A percentile compares a stretch with the other conserved stretches of the same genome.
Conservation (phyloP, 2,888 invertebrate genomes). For the Limulus polyphemus region DNA sequence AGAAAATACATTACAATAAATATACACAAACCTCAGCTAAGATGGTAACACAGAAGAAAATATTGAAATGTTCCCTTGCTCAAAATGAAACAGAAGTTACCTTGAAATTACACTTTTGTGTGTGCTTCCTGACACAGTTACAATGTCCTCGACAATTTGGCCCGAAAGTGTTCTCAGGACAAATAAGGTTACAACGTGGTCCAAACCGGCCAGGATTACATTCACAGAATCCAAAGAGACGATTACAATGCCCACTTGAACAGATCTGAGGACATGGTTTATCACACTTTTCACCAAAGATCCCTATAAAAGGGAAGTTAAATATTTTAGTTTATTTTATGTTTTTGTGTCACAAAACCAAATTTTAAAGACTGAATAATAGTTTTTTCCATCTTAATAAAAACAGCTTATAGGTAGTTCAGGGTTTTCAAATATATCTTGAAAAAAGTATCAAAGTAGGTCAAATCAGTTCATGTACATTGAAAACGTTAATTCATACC, state of each 20-base stretch:
- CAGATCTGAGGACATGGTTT: constrained; percentile 35
- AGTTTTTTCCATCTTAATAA: no score
- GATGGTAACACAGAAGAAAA: no score
- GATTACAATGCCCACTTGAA: constrained; percentile 35
- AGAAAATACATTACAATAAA: no score
- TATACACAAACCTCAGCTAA: no score
- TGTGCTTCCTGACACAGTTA: constrained; percentile 29
- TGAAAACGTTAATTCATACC: no score
- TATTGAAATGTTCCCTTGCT: background rate
- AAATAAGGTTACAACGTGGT: constrained; percentile 38
- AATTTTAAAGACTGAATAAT: no score
- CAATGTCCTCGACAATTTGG: constrained; percentile 38
- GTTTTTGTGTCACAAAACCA: no score
- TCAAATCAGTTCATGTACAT: no score
- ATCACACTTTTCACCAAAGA: constrained; percentile 35
- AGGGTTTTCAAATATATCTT: no score
- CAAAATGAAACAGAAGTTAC: constrained; percentile 14
- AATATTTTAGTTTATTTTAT: no score
- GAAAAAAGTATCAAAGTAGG: no score
- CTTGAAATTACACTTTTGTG: constrained; percentile 25
- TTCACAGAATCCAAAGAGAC: constrained; percentile 39
- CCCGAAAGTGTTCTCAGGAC: constrained; percentile 41
- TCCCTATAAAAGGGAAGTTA: constrained; percentile 27
- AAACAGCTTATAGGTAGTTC: no score
- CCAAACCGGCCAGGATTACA: constrained; percentile 31